Conservation (phyloP, 2,888 invertebrate species). For the Fabriciana adippe region DNA sequence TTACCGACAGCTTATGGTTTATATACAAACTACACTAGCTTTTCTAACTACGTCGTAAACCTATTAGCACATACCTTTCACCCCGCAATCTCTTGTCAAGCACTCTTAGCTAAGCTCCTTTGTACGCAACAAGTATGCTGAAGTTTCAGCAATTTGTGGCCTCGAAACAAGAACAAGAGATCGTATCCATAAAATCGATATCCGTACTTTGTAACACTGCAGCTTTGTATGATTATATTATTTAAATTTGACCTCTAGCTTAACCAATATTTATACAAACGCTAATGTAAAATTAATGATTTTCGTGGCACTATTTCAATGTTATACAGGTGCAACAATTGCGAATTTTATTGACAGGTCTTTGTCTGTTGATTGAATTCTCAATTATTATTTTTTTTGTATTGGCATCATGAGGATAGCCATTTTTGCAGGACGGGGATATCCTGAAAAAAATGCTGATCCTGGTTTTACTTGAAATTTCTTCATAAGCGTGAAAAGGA, state of each 20-base stretch:
- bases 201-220: not conserved
- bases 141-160: slow-evolving; percentile 23
- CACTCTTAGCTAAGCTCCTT: slow-evolving; percentile 26
- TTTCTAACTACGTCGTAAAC: slow-evolving; percentile 20
- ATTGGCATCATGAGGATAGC: too few relatives aligned
- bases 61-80: slow-evolving; percentile 21
- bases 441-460: too few relatives aligned
- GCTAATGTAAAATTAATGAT: too few relatives aligned
- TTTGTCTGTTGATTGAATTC: too few relatives aligned
- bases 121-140: slow-evolving; percentile 27
- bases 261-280: too few relatives aligned
- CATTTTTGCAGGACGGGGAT: too few relatives aligned
- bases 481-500: too few relatives aligned
- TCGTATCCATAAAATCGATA: slow-evolving; percentile 18
- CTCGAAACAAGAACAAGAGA: slow-evolving; percentile 23
- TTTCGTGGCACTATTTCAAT: too few relatives aligned
- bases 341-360: too few relatives aligned
- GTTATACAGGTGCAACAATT: too few relatives aligned
- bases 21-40: not conserved
- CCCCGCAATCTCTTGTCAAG: slow-evolving; percentile 18
- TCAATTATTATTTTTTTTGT: too few relatives aligned
- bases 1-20: not conserved
- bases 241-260: not conserved
- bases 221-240: not conserved
- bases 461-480: too few relatives aligned